These are phyloP conservation scores for Labrus mixtus DNA, from an alignment of 2,113 vertebrate species.

Conservation along the genomic window DNA sequence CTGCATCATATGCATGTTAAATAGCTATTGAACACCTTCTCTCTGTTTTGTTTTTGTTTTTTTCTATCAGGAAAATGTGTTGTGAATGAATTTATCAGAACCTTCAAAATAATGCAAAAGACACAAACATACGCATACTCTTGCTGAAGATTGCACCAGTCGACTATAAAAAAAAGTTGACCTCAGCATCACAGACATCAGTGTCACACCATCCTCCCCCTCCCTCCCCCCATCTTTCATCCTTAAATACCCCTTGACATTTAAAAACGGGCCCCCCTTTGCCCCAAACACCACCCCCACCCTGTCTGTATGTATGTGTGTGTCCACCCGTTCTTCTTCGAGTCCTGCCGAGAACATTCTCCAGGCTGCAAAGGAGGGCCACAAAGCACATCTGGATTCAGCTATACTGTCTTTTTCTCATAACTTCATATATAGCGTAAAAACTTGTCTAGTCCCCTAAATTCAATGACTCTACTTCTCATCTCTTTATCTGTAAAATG, in stretches of 20 bases:
- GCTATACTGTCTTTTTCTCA: neutral
- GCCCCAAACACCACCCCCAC: slow-evolving; percentile 30
- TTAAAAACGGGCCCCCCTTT: slow-evolving; percentile 64
- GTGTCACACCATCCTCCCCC: slow-evolving; percentile 39
- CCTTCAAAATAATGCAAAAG: neutral
- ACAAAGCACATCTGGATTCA: slow-evolving; percentile 45
- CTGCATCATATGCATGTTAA: slow-evolving; percentile 25
- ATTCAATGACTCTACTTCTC: no score
- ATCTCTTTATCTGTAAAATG: neutral
- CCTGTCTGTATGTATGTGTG: slow-evolving; percentile 10
- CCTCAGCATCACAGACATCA: slow-evolving; percentile 24
- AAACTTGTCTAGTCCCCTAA: no score
- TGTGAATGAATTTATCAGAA: slow-evolving; percentile 6
- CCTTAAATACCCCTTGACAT: slow-evolving; percentile 85
- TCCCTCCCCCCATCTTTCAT: slow-evolving; percentile 75
- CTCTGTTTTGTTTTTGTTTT: slow-evolving; percentile 12
- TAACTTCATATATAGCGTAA: neutral
- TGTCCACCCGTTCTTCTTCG: neutral
- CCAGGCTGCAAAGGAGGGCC: slow-evolving; percentile 33
- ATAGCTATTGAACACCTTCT: slow-evolving; percentile 12
- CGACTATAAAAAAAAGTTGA: neutral
- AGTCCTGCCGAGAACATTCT: slow-evolving; percentile 41
- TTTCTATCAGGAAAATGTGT: neutral
- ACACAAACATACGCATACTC: neutral
- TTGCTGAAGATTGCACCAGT: neutral